Evolutionary conservation across 2,888 invertebrate genomes (phyloP).

Genomic region (Apoda limacodes): DNA sequence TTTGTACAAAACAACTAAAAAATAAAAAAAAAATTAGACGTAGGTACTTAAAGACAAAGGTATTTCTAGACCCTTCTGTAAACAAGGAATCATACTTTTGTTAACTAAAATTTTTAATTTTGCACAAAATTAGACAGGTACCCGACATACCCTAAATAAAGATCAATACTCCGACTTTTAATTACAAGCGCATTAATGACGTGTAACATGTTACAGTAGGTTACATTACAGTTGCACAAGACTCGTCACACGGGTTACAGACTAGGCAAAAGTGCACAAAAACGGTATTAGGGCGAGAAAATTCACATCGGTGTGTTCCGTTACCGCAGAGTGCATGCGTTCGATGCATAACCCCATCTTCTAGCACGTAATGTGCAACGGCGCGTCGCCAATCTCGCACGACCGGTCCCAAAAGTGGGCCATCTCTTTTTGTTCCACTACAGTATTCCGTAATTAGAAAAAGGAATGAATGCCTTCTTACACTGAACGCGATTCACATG

Average conservation of each 20-base stretch:
- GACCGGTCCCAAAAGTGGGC: slow-evolving; percentile 66
- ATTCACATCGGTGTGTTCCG: slow-evolving; percentile 63
- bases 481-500: no score
- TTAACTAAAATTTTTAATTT: no score
- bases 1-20: no score
- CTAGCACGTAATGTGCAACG: slow-evolving; percentile 42
- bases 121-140: no score
- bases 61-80: no score
- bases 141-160: no score
- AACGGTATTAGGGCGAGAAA: slow-evolving; percentile 64
- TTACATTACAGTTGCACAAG: slow-evolving; percentile 48
- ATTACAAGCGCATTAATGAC: no score
- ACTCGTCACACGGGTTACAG: slow-evolving; percentile 36
- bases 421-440: slow-evolving; percentile 69
- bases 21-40: no score
- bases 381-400: slow-evolving; percentile 64
- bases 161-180: no score
- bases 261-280: slow-evolving; percentile 53
- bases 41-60: no score
- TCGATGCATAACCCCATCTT: slow-evolving; percentile 47
- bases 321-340: slow-evolving; percentile 40
- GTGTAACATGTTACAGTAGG: no score
- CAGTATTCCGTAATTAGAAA: slow-evolving; percentile 66
- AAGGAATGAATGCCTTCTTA: slow-evolving; percentile 31
- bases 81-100: no score